Percentiles rank a stretch among this genome's conserved stretches.
phyloP scores from a whole-genome alignment of 2,113 vertebrate species.

The Notothenia coriiceps region DNA sequence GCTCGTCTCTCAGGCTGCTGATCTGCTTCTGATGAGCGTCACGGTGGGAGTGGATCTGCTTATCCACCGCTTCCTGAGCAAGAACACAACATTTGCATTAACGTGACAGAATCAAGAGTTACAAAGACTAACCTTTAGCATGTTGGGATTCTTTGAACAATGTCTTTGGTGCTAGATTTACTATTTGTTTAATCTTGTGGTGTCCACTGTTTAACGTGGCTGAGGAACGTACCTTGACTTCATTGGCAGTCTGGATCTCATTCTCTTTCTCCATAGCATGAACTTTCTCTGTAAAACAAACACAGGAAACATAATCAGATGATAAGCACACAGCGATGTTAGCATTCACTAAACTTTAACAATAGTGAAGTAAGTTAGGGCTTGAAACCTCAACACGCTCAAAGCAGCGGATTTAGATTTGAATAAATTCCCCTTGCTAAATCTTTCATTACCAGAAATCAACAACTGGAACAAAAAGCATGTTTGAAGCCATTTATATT shows the following conservation, averaged over 20 bases:
- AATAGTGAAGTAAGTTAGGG: no score
- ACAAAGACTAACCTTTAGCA: background rate
- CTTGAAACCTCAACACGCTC: no score
- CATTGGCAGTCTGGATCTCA: slow-evolving; percentile 96
- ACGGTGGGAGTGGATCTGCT: slow-evolving; percentile 96
- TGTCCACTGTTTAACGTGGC: background rate
- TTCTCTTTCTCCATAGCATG: slow-evolving; percentile 98
- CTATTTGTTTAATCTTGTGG: no score
- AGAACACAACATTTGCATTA: no score
- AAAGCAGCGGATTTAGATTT: no score
- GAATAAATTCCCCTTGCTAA: no score
- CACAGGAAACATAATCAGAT: background rate
- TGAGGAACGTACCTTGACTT: slow-evolving; percentile 88
- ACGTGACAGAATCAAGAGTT: background rate
- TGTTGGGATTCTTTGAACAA: background rate
- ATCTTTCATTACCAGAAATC: no score
- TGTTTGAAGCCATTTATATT: no score
- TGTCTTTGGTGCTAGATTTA: no score
- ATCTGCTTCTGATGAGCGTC: slow-evolving; percentile 97
- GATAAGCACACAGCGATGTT: background rate
- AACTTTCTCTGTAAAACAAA: slow-evolving; percentile 89
- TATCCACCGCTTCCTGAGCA: slow-evolving; percentile 94
- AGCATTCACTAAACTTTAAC: background rate
- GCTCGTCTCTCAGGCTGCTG: slow-evolving; percentile 94
- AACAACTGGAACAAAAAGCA: no score